Base-by-base conservation (phyloP, 2,113 vertebrate genomes). In the Gadus chalcogrammus region DNA sequence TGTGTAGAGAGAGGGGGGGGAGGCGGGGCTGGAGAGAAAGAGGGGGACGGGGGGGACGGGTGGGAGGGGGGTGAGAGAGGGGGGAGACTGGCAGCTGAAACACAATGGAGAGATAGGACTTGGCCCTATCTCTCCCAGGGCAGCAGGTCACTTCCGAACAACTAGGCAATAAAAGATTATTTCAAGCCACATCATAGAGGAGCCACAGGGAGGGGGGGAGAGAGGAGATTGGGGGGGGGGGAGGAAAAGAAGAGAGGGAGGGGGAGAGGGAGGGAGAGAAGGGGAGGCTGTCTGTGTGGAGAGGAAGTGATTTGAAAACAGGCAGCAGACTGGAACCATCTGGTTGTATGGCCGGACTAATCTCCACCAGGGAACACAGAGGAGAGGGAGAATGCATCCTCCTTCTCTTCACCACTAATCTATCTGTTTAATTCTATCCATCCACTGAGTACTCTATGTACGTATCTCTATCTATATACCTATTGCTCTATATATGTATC, bases 121-220 rank as follows among this genome's bases (percentile, higher is more conserved):
- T 92, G 92, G 93, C 94, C 94, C 94, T 95, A 95, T 96, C 95
- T 96, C 95, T 96, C 95, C 96, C 96, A 97, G 96, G 95, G 91
- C 95, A 97, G 94, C 92, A 95, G 96, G 96, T 96, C 94, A 98
- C 94, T 98, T 98, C 96, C 96, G 93, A 97, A 97, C 96, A 97
- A 98, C 96, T 95, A 95, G 95, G 94, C 95, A 96, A 97, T 97
- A 96, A 97, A 97, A 96, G 95, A 96, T 96, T 95, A 96, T 95
- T 95, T 95, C 95, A 93, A 95, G 93, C 87, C 91, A 64, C 92
- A 93, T 93, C 94, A 93, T 90, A 93, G 92, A 93, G 91, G 92
- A 92, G 92, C 90, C 89, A 86, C 93, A 89, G 88, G 87, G 74
- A 87, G 85, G 85, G 88, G 79, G 65, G 69, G 82, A 61, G 65